These are phyloP conservation scores for Agrilus planipennis DNA, from an alignment of 1,140 invertebrate genomes.

Conservation along the genomic window DNA sequence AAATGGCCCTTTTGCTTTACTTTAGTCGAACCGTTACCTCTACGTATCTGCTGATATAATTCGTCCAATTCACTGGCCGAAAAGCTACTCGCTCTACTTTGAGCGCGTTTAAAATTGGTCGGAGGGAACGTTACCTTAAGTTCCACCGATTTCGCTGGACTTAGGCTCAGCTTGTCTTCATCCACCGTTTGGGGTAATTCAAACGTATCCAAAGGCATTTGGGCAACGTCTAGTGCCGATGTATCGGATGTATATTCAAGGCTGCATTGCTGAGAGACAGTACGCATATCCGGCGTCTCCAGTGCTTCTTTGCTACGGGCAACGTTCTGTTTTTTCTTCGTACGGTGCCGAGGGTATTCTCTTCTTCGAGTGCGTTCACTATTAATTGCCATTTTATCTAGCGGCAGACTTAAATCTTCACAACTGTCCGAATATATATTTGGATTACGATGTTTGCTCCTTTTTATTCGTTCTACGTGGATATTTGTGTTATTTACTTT, in stretches of 20 bases:
- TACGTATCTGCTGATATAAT: slow-evolving; percentile 43
- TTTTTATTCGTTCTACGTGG: slow-evolving; percentile 48
- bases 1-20: not conserved
- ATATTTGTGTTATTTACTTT: slow-evolving; percentile 72
- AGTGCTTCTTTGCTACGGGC: slow-evolving; percentile 27
- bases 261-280: slow-evolving; percentile 43
- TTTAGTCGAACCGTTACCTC: too few relatives aligned
- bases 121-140: too few relatives aligned
- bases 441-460: slow-evolving; percentile 36
- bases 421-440: slow-evolving; percentile 49
- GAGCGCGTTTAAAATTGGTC: slow-evolving; percentile 17
- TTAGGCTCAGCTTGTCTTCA: slow-evolving; percentile 27
- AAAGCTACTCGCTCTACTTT: slow-evolving; percentile 28
- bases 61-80: slow-evolving; percentile 44
- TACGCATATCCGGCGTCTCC: slow-evolving; percentile 38
- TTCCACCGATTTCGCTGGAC: slow-evolving; percentile 27
- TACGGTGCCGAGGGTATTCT: slow-evolving; percentile 2
- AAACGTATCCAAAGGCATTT: too few relatives aligned
- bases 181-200: too few relatives aligned
- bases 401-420: slow-evolving; percentile 34
- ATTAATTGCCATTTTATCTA: slow-evolving; percentile 30
- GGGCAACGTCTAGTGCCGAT: slow-evolving; percentile 51
- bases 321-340: slow-evolving; percentile 17
- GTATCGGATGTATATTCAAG: slow-evolving; percentile 64
- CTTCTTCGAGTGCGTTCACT: slow-evolving; percentile 25